Evolutionary conservation across 2,888 invertebrate genomes (phyloP), one percentile per base, ranked within the genome.

Genomic region (Capitulum mitella): DNA sequence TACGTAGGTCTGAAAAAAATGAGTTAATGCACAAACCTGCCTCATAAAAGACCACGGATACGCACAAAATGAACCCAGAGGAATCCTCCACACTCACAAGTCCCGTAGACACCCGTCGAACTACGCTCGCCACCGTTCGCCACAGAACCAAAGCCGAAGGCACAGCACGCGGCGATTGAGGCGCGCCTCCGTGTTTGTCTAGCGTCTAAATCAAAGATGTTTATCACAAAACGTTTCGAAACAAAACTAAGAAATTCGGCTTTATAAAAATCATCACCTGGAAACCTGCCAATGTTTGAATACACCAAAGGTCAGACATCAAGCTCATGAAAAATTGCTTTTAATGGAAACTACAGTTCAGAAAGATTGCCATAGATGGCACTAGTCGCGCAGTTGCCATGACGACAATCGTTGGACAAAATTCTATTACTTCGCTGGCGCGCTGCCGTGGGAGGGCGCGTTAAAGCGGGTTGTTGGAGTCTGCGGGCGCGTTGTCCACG

Each of bases 391-490:
- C 3, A 6, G 64, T 64, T 64, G 32, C 64, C 34, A 64, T 64
- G 64, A 19, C 64, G 14, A 64, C 64, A 34, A 34, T 64, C 64
- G 64, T 34, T 34, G 64, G 34, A 64, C 64, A 64, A 64, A 64
- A 64, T 64, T 64, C 2, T 61, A 64, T 64, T 64, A 19, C 34
- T 34, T 34, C 29, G 34, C 19, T 19, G 64, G 64, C 16, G 64
- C 64, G 64, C 34, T 34, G 34, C 34, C 19, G 64, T 32, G 34
- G 34, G 34, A 34, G 64, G 5, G 14, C 34, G 34, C 34, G 64
- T 14, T 19, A 16, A 34, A 32, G 34, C 64, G 19, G 32, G 64
- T 64, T 64, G 64, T 64, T 5, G 64, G 64, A 19, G 10, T 32
- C 16, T 64, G 64, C 34, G 64, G 64, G 34, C 64, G 34, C 64